These are phyloP conservation scores for Smittia aterrima DNA, from an alignment of 2,888 invertebrate genomes.

Conservation along the genomic window DNA sequence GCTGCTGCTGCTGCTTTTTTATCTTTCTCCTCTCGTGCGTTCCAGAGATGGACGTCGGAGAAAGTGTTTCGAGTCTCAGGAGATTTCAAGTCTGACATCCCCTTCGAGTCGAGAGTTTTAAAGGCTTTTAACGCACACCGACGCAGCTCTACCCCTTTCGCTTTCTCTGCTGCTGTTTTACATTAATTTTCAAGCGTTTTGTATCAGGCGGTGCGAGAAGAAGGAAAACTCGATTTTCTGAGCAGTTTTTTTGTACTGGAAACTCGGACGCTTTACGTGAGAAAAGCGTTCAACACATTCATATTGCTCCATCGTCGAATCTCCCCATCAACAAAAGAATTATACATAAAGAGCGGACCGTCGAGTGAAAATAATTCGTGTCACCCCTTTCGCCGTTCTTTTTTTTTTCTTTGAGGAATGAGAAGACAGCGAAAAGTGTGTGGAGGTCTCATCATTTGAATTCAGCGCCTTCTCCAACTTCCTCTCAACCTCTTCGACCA, in stretches of 20 bases:
- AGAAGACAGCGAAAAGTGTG: background rate
- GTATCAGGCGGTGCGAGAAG: background rate
- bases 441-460: too few relatives aligned
- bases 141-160: slow-evolving; percentile 20
- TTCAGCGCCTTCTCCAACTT: background rate
- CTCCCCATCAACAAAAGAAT: slow-evolving; percentile 7
- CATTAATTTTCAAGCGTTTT: slow-evolving; percentile 32
- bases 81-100: slow-evolving; percentile 1
- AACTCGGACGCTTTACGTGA: too few relatives aligned
- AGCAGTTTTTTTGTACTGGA: too few relatives aligned
- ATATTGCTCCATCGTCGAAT: background rate
- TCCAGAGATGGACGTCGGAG: slow-evolving; percentile 11
- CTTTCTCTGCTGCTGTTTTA: slow-evolving; percentile 30
- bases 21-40: slow-evolving; percentile 19
- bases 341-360: slow-evolving; percentile 32
- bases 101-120: slow-evolving; percentile 22
- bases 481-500: background rate
- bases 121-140: slow-evolving; percentile 40
- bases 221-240: slow-evolving; percentile 3
- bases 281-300: background rate
- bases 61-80: slow-evolving; percentile 5
- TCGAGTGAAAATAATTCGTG: slow-evolving; percentile 33
- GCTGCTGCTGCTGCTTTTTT: background rate
- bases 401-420: background rate
- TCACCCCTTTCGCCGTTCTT: slow-evolving; percentile 35